phyloP scores from a whole-genome alignment of 2,888 invertebrate species.

The Desoria tigrina region DNA sequence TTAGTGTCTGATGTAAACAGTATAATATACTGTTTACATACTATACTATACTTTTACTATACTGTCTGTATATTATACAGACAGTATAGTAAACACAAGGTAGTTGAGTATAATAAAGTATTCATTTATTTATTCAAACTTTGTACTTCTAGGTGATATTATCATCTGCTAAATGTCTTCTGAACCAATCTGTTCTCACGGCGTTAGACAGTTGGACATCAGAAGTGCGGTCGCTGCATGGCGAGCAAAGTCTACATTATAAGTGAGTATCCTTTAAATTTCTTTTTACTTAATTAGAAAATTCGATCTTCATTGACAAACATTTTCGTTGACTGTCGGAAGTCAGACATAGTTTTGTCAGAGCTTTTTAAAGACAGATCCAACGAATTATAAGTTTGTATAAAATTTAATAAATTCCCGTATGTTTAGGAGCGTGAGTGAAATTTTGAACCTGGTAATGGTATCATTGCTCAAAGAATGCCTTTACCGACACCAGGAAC shows the following conservation, averaged over 20 bases:
- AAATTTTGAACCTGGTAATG: constrained; percentile 89
- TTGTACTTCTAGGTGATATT: constrained; percentile 45
- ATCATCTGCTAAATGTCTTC: constrained; percentile 44
- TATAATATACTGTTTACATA: no score
- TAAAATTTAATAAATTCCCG: neutral
- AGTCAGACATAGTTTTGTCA: no score
- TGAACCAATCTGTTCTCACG: constrained; percentile 42
- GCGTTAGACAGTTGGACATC: constrained; percentile 47
- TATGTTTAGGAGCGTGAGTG: constrained; percentile 88
- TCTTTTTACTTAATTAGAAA: no score
- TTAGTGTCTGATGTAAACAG: no score
- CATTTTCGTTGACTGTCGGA: no score
- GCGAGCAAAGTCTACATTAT: constrained; percentile 43
- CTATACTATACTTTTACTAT: no score
- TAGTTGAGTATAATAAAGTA: no score
- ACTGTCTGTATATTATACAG: no score
- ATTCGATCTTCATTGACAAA: no score
- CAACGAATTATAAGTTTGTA: neutral
- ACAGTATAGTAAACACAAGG: no score
- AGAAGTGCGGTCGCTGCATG: constrained; percentile 46
- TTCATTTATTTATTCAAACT: no score
- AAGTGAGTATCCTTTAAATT: constrained; percentile 34
- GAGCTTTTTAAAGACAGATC: no score
- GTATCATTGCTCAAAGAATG: constrained; percentile 83
- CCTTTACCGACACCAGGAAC: constrained; percentile 83